These are phyloP conservation scores for Watsonalla binaria DNA, from an alignment of 2,888 invertebrate genomes.

Conservation along the genomic window DNA sequence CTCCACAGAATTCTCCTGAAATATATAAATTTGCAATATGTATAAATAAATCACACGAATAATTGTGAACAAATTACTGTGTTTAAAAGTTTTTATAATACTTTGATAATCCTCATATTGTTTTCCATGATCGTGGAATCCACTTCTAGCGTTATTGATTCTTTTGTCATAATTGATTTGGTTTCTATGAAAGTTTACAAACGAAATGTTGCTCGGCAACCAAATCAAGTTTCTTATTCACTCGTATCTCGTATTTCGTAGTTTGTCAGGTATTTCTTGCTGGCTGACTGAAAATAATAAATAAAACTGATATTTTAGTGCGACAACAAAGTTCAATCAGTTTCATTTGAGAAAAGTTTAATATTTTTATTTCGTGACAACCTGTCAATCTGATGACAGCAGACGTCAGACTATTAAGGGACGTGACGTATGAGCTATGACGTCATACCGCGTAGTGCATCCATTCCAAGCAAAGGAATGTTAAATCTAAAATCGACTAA, in stretches of 20 bases:
- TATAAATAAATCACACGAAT: too few relatives aligned
- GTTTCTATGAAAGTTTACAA: conserved; percentile 29
- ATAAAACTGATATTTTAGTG: neutral
- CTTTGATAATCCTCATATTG: conserved; percentile 70
- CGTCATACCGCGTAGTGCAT: too few relatives aligned
- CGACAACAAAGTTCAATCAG: too few relatives aligned
- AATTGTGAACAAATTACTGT: too few relatives aligned
- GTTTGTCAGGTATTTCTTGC: neutral
- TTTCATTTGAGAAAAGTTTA: too few relatives aligned
- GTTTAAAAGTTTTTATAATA: conserved; percentile 18
- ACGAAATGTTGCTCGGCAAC: conserved; percentile 5
- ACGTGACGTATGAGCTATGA: too few relatives aligned
- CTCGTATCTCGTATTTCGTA: neutral
- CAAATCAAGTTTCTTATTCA: too few relatives aligned
- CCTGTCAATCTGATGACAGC: too few relatives aligned
- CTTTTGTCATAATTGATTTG: conserved; percentile 52
- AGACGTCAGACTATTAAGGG: too few relatives aligned
- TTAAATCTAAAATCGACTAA: too few relatives aligned
- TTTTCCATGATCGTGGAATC: conserved; percentile 80
- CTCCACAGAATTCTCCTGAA: conserved; percentile 76
- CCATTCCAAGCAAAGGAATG: too few relatives aligned
- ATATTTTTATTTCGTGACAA: too few relatives aligned
- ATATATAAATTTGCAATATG: conserved; percentile 10
- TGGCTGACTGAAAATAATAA: conserved; percentile 10
- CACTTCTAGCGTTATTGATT: conserved; percentile 78